Evolutionary conservation across 2,888 invertebrate species (phyloP).

Genomic region (Scrobipalpa costella): DNA sequence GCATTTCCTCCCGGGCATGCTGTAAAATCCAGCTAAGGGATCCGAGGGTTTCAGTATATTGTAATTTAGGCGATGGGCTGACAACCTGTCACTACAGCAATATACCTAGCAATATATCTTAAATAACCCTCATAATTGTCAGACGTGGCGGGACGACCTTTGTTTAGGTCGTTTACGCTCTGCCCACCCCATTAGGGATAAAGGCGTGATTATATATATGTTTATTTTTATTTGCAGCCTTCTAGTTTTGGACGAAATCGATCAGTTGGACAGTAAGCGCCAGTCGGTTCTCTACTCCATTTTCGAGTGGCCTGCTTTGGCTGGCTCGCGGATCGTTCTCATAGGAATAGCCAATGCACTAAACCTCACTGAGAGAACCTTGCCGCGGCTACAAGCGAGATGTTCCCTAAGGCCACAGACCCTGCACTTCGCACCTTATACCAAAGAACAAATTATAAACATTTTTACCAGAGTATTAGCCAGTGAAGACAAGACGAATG

Average conservation of each 20-base stretch:
- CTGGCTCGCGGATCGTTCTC: constrained; percentile 86
- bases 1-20: too few relatives aligned
- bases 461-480: constrained; percentile 91
- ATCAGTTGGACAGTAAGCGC: constrained; percentile 91
- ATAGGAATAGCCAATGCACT: constrained; percentile 97
- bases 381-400: constrained; percentile 92
- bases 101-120: too few relatives aligned
- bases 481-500: constrained; percentile 83
- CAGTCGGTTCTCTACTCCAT: constrained; percentile 95
- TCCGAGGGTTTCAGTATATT: too few relatives aligned
- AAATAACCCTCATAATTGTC: too few relatives aligned
- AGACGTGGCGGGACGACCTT: too few relatives aligned
- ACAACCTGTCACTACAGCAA: too few relatives aligned
- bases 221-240: constrained; percentile 82
- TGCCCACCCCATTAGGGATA: too few relatives aligned
- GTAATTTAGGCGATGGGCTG: too few relatives aligned
- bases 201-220: too few relatives aligned
- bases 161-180: too few relatives aligned
- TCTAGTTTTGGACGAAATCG: constrained; percentile 96
- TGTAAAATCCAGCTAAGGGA: too few relatives aligned
- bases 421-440: constrained; percentile 96
- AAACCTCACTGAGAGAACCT: constrained; percentile 94
- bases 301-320: constrained; percentile 94
- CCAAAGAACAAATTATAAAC: constrained; percentile 91
- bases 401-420: constrained; percentile 87